These are phyloP conservation scores for Brachionus sp. DNA, from an alignment of 1,140 invertebrate genomes.

Conservation along the genomic window DNA sequence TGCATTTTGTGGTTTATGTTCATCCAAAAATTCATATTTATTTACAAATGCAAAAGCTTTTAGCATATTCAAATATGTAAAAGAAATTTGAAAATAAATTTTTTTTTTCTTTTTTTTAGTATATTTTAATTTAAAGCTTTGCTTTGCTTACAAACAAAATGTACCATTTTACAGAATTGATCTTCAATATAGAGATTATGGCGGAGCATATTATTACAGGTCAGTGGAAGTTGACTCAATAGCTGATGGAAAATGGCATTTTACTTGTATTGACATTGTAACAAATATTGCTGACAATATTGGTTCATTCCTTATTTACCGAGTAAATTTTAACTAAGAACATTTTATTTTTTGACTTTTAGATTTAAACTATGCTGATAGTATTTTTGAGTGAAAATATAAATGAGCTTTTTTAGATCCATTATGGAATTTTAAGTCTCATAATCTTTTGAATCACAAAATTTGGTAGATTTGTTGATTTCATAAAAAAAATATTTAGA, in stretches of 20 bases:
- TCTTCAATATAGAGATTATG: background rate
- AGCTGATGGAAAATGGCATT: slow-evolving; percentile 37
- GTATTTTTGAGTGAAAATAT: no score
- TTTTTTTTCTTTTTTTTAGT: background rate
- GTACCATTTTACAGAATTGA: background rate
- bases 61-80: background rate
- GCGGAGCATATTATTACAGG: background rate
- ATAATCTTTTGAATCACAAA: no score
- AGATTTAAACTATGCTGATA: no score
- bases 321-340: background rate
- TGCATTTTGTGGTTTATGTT: slow-evolving; percentile 34
- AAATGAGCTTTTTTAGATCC: no score
- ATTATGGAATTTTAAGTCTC: no score
- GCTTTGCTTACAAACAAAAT: slow-evolving; percentile 28
- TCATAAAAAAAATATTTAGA: no score
- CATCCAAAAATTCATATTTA: background rate
- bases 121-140: slow-evolving; percentile 22
- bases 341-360: no score
- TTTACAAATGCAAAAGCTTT: background rate
- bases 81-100: background rate
- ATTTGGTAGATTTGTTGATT: no score
- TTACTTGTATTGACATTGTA: slow-evolving; percentile 6
- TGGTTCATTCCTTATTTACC: background rate
- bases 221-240: background rate
- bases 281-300: background rate